phyloP scores from a whole-genome alignment of 2,888 invertebrate species.

The Chymomyza amoena region DNA sequence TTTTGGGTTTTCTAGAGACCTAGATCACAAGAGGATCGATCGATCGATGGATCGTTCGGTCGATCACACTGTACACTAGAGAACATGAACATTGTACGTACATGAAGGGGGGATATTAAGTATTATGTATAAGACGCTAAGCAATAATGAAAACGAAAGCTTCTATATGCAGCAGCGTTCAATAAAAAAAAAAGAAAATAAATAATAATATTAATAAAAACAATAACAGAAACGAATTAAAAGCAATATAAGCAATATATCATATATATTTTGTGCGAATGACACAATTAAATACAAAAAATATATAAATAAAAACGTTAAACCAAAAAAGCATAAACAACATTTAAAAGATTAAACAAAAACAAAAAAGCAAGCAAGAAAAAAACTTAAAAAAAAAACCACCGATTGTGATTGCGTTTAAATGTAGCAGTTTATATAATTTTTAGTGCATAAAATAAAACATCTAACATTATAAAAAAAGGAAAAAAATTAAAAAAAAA shows the following conservation, averaged over 20 bases:
- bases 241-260: slow-evolving; percentile 38
- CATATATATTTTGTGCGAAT: background rate
- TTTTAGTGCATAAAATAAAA: slow-evolving; percentile 63
- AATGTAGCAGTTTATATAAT: slow-evolving; percentile 73
- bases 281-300: slow-evolving; percentile 31
- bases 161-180: background rate
- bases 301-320: slow-evolving; percentile 30
- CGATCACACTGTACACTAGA: background rate
- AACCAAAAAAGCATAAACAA: slow-evolving; percentile 28
- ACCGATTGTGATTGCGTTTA: slow-evolving; percentile 79
- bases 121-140: slow-evolving; percentile 64
- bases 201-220: slow-evolving; percentile 25
- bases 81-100: background rate
- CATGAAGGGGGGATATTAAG: slow-evolving; percentile 52
- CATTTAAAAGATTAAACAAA: slow-evolving; percentile 39
- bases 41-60: too few species aligned
- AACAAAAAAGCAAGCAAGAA: slow-evolving; percentile 44
- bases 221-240: slow-evolving; percentile 37
- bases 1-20: background rate
- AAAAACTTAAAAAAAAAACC: slow-evolving; percentile 75
- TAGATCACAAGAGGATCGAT: background rate
- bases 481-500: slow-evolving; percentile 23
- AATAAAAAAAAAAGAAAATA: slow-evolving; percentile 14
- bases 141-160: slow-evolving; percentile 40
- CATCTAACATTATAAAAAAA: slow-evolving; percentile 36